Conservation (phyloP, 1,140 invertebrate genomes). For the Trichoplusia ni region DNA sequence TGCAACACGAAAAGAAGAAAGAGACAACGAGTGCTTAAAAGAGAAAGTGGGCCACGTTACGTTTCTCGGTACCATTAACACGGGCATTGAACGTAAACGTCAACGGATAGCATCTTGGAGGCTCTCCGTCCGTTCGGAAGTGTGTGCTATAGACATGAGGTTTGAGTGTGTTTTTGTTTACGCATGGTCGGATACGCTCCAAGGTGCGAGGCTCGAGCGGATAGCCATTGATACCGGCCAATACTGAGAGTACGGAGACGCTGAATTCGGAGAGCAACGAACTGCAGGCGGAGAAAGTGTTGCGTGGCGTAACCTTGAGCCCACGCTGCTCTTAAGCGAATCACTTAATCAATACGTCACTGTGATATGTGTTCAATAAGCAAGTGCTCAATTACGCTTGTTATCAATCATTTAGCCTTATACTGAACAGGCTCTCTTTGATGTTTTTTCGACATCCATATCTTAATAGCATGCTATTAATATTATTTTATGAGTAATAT, state of each 20-base stretch:
- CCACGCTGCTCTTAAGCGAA: conserved; percentile 55
- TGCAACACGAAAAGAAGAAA: conserved; percentile 51
- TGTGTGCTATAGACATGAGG: conserved; percentile 45
- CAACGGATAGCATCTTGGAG: conserved; percentile 57
- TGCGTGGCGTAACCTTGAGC: conserved; percentile 76
- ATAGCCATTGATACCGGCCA: conserved; percentile 66
- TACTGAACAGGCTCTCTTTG: background rate
- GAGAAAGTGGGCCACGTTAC: conserved; percentile 80
- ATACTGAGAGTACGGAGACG: conserved; percentile 50
- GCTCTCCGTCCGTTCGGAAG: conserved; percentile 37
- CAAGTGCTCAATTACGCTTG: conserved; percentile 32
- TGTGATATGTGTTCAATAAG: conserved; percentile 41
- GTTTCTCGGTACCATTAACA: conserved; percentile 78
- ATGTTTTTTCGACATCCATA: background rate
- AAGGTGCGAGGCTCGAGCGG: conserved; percentile 46
- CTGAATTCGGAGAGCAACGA: conserved; percentile 78
- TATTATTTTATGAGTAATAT: background rate
- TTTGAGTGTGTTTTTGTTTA: conserved; percentile 48
- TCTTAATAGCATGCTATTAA: background rate
- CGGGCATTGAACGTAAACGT: conserved; percentile 77
- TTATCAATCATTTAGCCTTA: conserved; percentile 28
- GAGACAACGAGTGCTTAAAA: conserved; percentile 76
- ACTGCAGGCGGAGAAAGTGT: conserved; percentile 73
- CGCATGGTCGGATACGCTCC: conserved; percentile 28
- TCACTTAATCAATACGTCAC: conserved; percentile 69